phyloP scores from a whole-genome alignment of 2,888 invertebrate genomes.

The Agrotis ipsilon region DNA sequence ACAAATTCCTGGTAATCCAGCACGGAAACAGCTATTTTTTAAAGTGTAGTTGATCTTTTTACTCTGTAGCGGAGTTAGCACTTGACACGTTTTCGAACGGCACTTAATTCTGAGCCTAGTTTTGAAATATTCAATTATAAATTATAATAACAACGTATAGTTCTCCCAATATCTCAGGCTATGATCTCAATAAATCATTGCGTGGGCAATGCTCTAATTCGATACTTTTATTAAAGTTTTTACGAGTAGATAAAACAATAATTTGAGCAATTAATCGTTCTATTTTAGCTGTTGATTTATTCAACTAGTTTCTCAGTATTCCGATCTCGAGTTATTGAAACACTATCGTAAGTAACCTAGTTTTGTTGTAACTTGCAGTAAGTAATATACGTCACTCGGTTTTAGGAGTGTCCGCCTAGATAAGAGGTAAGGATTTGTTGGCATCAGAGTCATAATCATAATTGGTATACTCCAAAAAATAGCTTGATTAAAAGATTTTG shows the following conservation, averaged over 20 bases:
- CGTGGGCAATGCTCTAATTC: conserved; percentile 20
- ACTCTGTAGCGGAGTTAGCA: conserved; percentile 6
- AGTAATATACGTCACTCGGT: conserved; percentile 54
- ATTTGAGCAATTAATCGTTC: conserved; percentile 48
- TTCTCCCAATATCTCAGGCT: conserved; percentile 20
- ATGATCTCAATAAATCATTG: conserved; percentile 45
- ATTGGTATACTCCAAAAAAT: not conserved
- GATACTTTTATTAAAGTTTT: conserved; percentile 35
- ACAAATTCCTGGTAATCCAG: conserved; percentile 43
- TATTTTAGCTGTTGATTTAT: conserved; percentile 46
- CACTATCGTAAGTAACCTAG: conserved; percentile 62
- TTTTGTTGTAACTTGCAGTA: conserved; percentile 43
- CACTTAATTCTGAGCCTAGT: conserved; percentile 14
- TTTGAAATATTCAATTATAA: conserved; percentile 16
- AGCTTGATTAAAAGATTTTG: not conserved
- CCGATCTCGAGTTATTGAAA: conserved; percentile 53
- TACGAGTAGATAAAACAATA: conserved; percentile 33
- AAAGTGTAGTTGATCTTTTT: conserved; percentile 23
- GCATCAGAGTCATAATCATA: conserved; percentile 15
- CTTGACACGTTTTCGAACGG: conserved; percentile 13
- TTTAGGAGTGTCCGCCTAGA: conserved; percentile 57
- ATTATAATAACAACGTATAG: conserved; percentile 4
- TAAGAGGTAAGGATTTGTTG: conserved; percentile 48
- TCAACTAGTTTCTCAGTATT: conserved; percentile 45
- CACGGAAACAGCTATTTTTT: conserved; percentile 21